Base-by-base conservation (phyloP, 2,888 invertebrate species). In the Trimorus sp. region DNA sequence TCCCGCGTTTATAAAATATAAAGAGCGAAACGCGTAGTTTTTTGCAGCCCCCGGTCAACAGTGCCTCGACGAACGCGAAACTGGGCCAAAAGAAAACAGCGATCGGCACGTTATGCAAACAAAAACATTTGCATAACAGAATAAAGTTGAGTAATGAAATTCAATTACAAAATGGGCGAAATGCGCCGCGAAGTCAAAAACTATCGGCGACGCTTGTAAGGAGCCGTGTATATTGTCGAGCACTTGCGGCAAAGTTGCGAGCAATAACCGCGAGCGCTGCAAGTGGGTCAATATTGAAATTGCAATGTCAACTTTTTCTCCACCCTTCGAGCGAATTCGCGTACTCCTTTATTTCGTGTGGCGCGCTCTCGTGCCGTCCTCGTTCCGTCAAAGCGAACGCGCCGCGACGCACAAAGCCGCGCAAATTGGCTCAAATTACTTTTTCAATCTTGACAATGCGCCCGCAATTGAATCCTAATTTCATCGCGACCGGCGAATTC, bases 251-350 rank as follows among this genome's bases (percentile, higher is more conserved):
- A n/a, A 59, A 70, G 48, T 74, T 70, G 70, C 62, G 63, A 70
- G 70, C 77, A 63, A 69, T 81, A 73, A 68, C 76, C 69, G 76
- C 71, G 59, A 60, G 16, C 54, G 42, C 42, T 45, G 60, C 60
- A 71, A 79, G 73, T 79, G 48, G 77, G 73, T 80, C 83, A 74
- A 83, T 80, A 80, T 80, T 77, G 73, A 83, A 83, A 79, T 76
- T 71, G 71, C 70, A 69, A 58, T 63, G 83, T 75, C 75, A 77
- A 83, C 74, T 76, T 79, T 83, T 80, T 78, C 66, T 70, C 69
- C n/a, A 48, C 66, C 38, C 68, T 48, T 48, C 60, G 53, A 58
- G 51, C 53, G 26, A 78, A 70, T 66, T 70, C 66, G 58, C 48
- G 53, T 48, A 42, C 51, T 65, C 71, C 66, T 76, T 80, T 80